Evolutionary conservation across 1,140 invertebrate genomes (phyloP).

Genomic region (Macrobrachium rosenbergii): DNA sequence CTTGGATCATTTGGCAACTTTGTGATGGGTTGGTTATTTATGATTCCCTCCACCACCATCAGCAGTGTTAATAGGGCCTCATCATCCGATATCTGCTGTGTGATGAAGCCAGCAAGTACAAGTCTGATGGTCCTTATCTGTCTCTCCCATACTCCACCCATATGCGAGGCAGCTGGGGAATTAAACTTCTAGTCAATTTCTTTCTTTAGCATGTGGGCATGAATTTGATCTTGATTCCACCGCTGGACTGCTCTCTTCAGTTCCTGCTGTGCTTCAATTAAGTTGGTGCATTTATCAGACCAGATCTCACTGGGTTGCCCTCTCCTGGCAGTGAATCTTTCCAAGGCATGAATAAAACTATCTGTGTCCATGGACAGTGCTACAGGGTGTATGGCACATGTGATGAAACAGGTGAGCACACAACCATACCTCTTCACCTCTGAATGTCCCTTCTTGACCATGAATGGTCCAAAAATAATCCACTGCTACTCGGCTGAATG

Average conservation of each 20-base stretch:
- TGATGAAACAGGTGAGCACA: conserved; percentile 7
- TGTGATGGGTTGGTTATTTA: conserved; percentile 23
- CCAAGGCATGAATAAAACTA: conserved; percentile 16
- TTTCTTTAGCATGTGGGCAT: background rate
- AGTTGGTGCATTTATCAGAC: conserved; percentile 35
- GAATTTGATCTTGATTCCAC: conserved; percentile 2
- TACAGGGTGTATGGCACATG: conserved; percentile 23
- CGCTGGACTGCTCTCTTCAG: conserved; percentile 10
- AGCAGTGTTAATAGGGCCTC: conserved; percentile 8
- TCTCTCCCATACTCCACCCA: conserved; percentile 4
- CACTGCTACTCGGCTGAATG: conserved; percentile 18
- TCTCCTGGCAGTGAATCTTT: conserved; percentile 5
- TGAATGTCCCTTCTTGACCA: background rate
- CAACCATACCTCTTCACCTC: conserved; percentile 19
- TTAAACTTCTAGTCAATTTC: conserved; percentile 8
- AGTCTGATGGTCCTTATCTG: conserved; percentile 4
- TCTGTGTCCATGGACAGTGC: conserved; percentile 4
- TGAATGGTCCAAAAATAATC: background rate
- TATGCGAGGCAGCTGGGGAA: background rate
- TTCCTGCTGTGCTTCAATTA: background rate
- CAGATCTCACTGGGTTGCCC: background rate
- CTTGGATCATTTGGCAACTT: conserved; percentile 4
- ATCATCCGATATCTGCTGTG: conserved; percentile 16
- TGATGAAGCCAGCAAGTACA: background rate
- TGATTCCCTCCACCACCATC: conserved; percentile 20